Evolutionary conservation across 2,888 invertebrate species (phyloP), one percentile per base, ranked within the genome.

Genomic region (Melanchra persicariae): DNA sequence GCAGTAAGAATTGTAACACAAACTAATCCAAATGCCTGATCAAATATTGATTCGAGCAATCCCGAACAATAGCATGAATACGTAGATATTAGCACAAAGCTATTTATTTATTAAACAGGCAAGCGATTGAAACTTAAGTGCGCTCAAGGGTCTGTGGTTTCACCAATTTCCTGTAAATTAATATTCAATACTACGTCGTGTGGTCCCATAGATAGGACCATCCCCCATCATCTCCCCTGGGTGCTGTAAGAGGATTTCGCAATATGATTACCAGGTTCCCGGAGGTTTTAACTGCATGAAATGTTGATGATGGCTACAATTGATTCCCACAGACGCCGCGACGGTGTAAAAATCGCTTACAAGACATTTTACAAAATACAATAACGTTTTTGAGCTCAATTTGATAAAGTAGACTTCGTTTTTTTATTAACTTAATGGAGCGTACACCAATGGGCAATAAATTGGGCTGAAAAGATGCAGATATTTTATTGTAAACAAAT

Each of bases 121-220:
- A 62, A 70, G 54, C 73, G 73, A 84, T 83, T 84, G 72, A 70
- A 76, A 78, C 74, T 79, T 66, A 75, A 85, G 71, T 72, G 55
- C 73, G 58, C 73, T 74, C 65, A 72, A 79, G 74, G 68, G 80
- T 30, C 65, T 70, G 73, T 61, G 77, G 78, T 79, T 79, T 74
- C 63, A 34, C 65, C 73, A 83, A 79, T 81, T 81, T 83, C 71
- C 74, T 77, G 47, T 30, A 60, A 83, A 82, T 85, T 81, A 84
- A 81, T 83, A 86, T 82, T 84, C 79, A 74, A 76, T 70, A 75
- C 69, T 79, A 68, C 55, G 57, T 63, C n/a, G 67, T 65, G 73
- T 70, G 57, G 30, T 62, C 54, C 45, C 51, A 54, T 45, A 61
- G 52, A 61, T 58, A 51, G 24, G 45, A 24, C 51, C n/a, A 52